Percentiles rank a stretch among this genome's conserved stretches.
Evolutionary conservation across 2,888 invertebrate species (phyloP).

Genomic region (Perizoma affinitatum): DNA sequence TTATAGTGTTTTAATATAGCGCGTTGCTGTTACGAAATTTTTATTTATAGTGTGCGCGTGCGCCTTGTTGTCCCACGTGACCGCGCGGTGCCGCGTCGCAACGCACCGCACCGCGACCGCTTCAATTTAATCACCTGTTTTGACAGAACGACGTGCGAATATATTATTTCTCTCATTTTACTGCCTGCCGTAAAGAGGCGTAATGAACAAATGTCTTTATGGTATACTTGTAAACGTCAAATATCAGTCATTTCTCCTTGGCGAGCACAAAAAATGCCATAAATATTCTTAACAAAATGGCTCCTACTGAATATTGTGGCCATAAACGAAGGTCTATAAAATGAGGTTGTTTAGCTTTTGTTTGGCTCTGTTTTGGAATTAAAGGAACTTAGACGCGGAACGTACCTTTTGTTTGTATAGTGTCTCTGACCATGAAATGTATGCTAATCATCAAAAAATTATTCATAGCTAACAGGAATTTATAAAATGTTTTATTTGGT

Average conservation of each 20-base stretch:
- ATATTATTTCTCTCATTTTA: slow-evolving; percentile 66
- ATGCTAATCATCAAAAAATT: slow-evolving; percentile 76
- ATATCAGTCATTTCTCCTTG: slow-evolving; percentile 74
- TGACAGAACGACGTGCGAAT: slow-evolving; percentile 68
- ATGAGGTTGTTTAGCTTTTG: slow-evolving; percentile 78
- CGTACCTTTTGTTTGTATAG: slow-evolving; percentile 69
- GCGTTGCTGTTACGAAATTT: slow-evolving; percentile 66
- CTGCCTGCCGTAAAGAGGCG: slow-evolving; percentile 66
- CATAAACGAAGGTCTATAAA: slow-evolving; percentile 78
- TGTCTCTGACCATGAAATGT: slow-evolving; percentile 66
- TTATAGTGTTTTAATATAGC: slow-evolving; percentile 79
- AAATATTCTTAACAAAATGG: slow-evolving; percentile 80
- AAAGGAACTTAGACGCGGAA: slow-evolving; percentile 69
- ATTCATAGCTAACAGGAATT: slow-evolving; percentile 77
- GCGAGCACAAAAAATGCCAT: slow-evolving; percentile 73
- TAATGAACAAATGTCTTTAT: slow-evolving; percentile 80
- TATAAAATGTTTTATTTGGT: slow-evolving; percentile 64
- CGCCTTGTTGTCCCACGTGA: slow-evolving; percentile 43
- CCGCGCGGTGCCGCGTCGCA: slow-evolving; percentile 32
- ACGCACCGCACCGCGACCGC: slow-evolving; percentile 41
- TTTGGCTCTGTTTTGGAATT: slow-evolving; percentile 69
- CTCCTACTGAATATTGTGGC: slow-evolving; percentile 80
- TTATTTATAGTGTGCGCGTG: slow-evolving; percentile 73
- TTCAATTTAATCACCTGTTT: slow-evolving; percentile 58
- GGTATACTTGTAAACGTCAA: slow-evolving; percentile 78